A percentile compares a stretch with the other conserved stretches of the same genome.
Conservation (phyloP, 2,888 invertebrate genomes). For the Crossocerus cetratus region DNA sequence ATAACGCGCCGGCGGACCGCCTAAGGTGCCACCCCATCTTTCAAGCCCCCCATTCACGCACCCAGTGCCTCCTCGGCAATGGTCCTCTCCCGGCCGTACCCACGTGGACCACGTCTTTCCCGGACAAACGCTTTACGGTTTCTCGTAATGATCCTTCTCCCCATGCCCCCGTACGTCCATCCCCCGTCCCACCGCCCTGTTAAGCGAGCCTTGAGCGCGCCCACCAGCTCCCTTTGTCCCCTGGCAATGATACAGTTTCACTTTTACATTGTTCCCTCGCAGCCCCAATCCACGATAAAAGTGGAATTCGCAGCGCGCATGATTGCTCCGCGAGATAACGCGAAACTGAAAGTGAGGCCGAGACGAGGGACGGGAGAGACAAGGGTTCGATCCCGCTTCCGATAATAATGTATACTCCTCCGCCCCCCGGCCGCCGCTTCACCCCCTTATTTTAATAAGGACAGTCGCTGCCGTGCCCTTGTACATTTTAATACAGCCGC, state of each 20-base stretch:
- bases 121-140: slow-evolving; percentile 17
- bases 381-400: background rate
- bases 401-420: background rate
- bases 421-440: background rate
- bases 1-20: slow-evolving; percentile 53
- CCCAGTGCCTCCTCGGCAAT: background rate
- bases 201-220: background rate
- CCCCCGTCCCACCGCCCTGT: too few species aligned
- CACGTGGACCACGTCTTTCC: slow-evolving; percentile 9
- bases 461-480: background rate
- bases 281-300: background rate
- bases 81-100: background rate
- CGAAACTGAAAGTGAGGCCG: background rate
- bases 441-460: background rate
- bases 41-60: background rate
- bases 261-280: background rate
- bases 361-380: background rate
- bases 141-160: slow-evolving; percentile 21
- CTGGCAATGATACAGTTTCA: background rate
- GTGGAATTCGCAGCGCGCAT: background rate
- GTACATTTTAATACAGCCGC: background rate
- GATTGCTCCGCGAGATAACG: background rate
- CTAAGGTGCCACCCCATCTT: slow-evolving; percentile 15
- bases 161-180: too few species aligned
- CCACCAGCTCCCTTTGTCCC: background rate